These are phyloP conservation scores for Trididemnum miniatum DNA, from an alignment of 23 tunicate genomes.

Conservation along the genomic window DNA sequence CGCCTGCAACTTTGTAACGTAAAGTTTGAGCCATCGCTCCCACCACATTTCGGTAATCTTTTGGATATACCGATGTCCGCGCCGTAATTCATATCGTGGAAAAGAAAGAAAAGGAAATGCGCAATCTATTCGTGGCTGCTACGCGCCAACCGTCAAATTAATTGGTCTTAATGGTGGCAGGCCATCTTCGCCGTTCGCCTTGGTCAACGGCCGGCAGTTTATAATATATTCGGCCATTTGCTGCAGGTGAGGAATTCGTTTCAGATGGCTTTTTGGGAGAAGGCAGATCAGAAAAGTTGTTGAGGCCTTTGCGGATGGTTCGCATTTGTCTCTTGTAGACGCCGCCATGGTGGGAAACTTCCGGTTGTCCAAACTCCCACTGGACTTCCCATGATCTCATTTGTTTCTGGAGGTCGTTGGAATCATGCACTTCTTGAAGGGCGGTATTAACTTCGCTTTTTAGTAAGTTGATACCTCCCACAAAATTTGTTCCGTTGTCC, in stretches of 20 bases:
- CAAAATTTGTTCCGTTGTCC: slow-evolving; percentile 10
- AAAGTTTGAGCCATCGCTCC: background rate
- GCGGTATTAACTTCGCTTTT: background rate
- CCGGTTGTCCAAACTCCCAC: slow-evolving; percentile 9
- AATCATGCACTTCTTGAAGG: background rate
- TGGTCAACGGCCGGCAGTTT: background rate
- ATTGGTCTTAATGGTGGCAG: slow-evolving; percentile 13
- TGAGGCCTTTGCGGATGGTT: background rate
- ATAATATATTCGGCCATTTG: slow-evolving; percentile 3
- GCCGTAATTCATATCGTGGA: background rate
- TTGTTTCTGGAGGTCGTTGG: background rate
- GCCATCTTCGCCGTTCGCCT: background rate
- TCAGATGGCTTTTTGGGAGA: background rate
- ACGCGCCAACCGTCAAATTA: background rate
- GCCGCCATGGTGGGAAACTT: slow-evolving; percentile 5
- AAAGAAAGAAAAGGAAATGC: background rate
- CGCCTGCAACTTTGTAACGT: background rate
- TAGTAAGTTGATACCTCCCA: background rate
- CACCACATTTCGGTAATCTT: background rate
- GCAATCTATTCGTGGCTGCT: background rate
- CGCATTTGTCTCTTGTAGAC: background rate
- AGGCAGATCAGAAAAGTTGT: background rate
- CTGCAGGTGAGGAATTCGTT: too few species aligned
- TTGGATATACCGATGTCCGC: background rate
- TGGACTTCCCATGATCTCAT: background rate